phyloP scores from a whole-genome alignment of 2,888 invertebrate genomes.

The Folsomia candida region DNA sequence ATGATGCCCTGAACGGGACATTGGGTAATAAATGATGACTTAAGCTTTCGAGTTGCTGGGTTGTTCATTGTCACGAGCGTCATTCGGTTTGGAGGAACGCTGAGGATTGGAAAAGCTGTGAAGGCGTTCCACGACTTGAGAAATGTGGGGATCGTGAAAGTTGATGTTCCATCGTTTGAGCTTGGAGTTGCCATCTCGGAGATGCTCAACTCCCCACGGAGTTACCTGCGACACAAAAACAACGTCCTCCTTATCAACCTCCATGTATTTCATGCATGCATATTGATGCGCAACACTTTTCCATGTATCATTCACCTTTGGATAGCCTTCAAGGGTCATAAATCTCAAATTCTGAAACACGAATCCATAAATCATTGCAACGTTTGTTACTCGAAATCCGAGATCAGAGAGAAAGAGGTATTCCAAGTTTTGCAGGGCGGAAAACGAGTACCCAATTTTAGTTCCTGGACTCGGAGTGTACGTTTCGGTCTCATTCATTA shows the following conservation, averaged over 20 bases:
- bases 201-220: slow-evolving; percentile 4
- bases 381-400: slow-evolving; percentile 13
- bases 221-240: slow-evolving; percentile 7
- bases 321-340: slow-evolving; percentile 10
- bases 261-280: background rate
- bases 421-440: slow-evolving; percentile 8
- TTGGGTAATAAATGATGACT: too few relatives aligned
- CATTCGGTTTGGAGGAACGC: too few relatives aligned
- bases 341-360: slow-evolving; percentile 9
- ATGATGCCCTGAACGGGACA: too few relatives aligned
- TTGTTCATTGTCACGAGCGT: too few relatives aligned
- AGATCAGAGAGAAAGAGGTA: slow-evolving; percentile 16
- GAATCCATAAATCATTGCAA: slow-evolving; percentile 12
- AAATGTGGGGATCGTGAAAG: slow-evolving; percentile 7
- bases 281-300: background rate
- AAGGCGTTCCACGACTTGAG: slow-evolving; percentile 11
- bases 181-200: slow-evolving; percentile 1
- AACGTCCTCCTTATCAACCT: background rate
- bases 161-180: slow-evolving; percentile 11
- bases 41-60: too few relatives aligned
- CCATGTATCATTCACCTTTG: slow-evolving; percentile 7
- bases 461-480: slow-evolving; percentile 12
- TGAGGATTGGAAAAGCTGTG: too few relatives aligned
- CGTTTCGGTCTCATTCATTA: slow-evolving; percentile 11
- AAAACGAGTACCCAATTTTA: slow-evolving; percentile 13